These are phyloP conservation scores for Watersipora subatra DNA, from an alignment of 1,140 invertebrate genomes.

Conservation along the genomic window DNA sequence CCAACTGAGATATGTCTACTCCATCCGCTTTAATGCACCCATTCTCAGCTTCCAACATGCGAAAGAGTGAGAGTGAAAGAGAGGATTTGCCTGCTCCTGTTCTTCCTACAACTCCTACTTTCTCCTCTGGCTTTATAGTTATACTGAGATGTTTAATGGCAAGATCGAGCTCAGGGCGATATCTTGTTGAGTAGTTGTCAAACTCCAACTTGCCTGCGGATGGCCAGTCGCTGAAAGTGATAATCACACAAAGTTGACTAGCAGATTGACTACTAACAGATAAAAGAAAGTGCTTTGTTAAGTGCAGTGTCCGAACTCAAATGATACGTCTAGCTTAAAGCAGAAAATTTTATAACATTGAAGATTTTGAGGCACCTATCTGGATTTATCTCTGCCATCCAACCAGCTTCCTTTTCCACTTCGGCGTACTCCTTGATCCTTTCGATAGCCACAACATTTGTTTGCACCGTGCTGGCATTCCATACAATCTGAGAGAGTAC, in stretches of 20 bases:
- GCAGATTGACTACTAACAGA: conserved; percentile 4
- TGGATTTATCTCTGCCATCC: background rate
- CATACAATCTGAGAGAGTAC: conserved; percentile 82
- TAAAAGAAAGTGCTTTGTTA: no score
- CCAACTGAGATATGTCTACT: conserved; percentile 43
- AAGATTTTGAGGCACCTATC: no score
- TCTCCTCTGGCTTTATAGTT: conserved; percentile 37
- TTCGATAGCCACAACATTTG: conserved; percentile 88
- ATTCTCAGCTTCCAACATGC: conserved; percentile 48
- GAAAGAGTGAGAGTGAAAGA: conserved; percentile 44
- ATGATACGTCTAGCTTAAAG: no score
- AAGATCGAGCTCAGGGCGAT: conserved; percentile 25
- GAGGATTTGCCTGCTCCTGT: conserved; percentile 49
- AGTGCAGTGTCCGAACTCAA: no score
- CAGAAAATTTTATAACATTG: no score
- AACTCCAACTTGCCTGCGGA: conserved; percentile 56
- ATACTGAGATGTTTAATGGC: conserved; percentile 25
- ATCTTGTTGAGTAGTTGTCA: conserved; percentile 47
- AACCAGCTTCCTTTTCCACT: conserved; percentile 43
- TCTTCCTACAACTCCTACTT: conserved; percentile 47
- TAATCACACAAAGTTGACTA: conserved; percentile 11
- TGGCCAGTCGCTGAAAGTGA: conserved; percentile 53
- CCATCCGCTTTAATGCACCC: conserved; percentile 83
- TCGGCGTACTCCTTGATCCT: conserved; percentile 85
- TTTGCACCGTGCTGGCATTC: conserved; percentile 88